phyloP scores from a whole-genome alignment of 2,113 vertebrate species.

The human region GRCh38 chr3:140922501-140923000 shows the following conservation, averaged over 20 bases:
- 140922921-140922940: too few relatives aligned
- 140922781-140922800: background rate
- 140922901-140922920: too few relatives aligned
- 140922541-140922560: background rate
- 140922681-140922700: background rate
- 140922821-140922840: background rate
- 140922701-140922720: background rate
- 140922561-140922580: background rate
- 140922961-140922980: background rate
- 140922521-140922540: background rate
- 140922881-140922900: background rate
- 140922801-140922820: background rate
- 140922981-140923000: background rate
- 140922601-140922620: too few relatives aligned
- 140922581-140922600: background rate
- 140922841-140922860: background rate
- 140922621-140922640: background rate
- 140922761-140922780: slow-evolving; percentile 3
- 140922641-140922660: background rate
- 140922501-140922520: background rate
- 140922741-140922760: background rate
- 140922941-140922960: background rate
- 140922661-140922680: background rate
- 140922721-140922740: background rate
- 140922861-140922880: background rate